Evolutionary conservation across 2,888 invertebrate species (phyloP), one percentile per base, ranked within the genome.

Genomic region (Antitype chi): DNA sequence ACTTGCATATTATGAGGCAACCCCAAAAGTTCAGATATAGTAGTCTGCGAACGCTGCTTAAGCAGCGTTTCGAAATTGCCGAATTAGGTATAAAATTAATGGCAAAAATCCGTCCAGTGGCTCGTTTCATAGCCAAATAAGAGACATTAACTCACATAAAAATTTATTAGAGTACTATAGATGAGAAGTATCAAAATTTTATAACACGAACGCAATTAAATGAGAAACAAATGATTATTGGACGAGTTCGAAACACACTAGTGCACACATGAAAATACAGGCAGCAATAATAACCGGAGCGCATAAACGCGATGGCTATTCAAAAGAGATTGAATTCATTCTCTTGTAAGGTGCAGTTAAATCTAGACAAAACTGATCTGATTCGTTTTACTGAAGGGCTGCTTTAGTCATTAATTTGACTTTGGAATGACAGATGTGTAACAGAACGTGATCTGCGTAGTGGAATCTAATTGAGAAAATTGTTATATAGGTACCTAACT

Each of bases 361-460:
- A 91, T 91, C 91, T 90, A 90, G 92, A 90, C 87, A 77, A 85
- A 91, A 91, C 90, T 89, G 90, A 90, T 88, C 89, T 87, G 79
- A 88, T 69, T 63, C 43, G 9, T 64, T 57, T 64, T 13, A 71
- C 17, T 52, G 8, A 69, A 64, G 60, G 63, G 63, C 17, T 71
- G 55, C 64, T 64, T 23, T 49, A 32, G 38, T 28, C 23, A 69
- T 70, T 74, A 57, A 76, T 80, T 57, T 55, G 49, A 67, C 49
- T 52, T 28, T 28, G 23, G 11, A 68, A 28, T 59, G 82, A 62
- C 55, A 49, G 60, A 49, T 74, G n/a, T n/a, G n/a, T n/a, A n/a
- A n/a, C n/a, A n/a, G n/a, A 49, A 49, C 13, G 20, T 63, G 20
- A 60, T 53, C 25, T 67, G 38, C 25, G 57, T 62, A 28, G 28